These are phyloP conservation scores for Acinonyx jubatus DNA, from an alignment of 2,113 vertebrate genomes.

Conservation along the genomic window DNA sequence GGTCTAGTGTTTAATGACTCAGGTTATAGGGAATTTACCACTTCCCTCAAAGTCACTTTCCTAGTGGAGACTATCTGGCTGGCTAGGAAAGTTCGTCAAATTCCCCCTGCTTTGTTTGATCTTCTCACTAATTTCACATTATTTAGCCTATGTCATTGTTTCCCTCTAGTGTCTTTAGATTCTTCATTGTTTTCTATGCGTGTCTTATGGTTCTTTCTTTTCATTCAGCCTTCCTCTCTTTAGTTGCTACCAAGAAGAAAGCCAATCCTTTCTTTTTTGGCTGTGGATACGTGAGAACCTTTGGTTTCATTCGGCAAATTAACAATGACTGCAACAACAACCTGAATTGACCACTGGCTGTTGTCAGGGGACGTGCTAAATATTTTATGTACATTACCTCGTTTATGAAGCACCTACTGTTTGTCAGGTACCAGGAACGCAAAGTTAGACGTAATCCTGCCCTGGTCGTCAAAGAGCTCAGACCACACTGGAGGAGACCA, in stretches of 20 bases:
- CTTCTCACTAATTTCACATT: slow-evolving; percentile 6
- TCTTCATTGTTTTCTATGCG: neutral
- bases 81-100: neutral
- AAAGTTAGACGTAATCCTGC: neutral
- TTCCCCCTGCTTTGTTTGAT: neutral
- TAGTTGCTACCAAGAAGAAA: neutral
- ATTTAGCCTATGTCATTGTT: neutral
- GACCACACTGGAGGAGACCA: neutral
- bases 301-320: neutral
- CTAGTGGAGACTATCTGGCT: neutral
- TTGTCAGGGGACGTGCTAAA: neutral
- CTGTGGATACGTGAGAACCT: neutral
- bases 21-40: neutral
- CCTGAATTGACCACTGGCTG: neutral
- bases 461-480: neutral
- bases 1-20: neutral
- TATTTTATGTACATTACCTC: neutral
- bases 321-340: neutral
- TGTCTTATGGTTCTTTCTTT: neutral
- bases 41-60: neutral
- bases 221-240: neutral
- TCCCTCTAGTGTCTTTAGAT: neutral
- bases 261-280: neutral
- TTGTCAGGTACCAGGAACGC: neutral
- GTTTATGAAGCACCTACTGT: neutral